These are phyloP conservation scores for Drosophila borealis DNA, from an alignment of 2,888 invertebrate genomes.

Conservation along the genomic window DNA sequence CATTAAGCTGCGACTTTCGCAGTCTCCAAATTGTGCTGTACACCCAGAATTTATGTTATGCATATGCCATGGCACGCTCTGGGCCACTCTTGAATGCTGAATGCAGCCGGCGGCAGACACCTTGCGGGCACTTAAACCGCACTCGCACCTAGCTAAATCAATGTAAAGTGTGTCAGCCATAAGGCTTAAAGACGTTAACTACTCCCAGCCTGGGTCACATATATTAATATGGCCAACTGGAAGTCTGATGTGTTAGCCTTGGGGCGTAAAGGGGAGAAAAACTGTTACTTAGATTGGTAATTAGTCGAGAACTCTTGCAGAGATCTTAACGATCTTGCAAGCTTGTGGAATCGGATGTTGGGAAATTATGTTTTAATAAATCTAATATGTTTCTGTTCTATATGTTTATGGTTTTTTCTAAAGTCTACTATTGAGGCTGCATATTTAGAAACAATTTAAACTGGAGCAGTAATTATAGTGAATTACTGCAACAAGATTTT, in stretches of 20 bases:
- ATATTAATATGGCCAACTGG: conserved; percentile 13
- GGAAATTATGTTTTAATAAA: neutral
- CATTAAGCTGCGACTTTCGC: conserved; percentile 48
- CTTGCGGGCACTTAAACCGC: conserved; percentile 46
- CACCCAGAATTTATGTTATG: conserved; percentile 47
- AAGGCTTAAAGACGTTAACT: conserved; percentile 23
- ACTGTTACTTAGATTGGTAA: neutral
- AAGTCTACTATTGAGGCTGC: too few species aligned
- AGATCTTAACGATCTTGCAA: neutral
- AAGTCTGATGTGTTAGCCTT: conserved; percentile 11
- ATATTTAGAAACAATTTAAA: too few species aligned
- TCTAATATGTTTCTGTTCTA: too few species aligned
- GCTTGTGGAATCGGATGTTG: neutral
- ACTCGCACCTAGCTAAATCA: conserved; percentile 38
- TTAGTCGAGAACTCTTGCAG: conserved; percentile 4
- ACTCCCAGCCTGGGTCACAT: conserved; percentile 26
- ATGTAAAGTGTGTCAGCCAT: conserved; percentile 65
- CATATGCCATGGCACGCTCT: conserved; percentile 63
- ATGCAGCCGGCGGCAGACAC: conserved; percentile 27
- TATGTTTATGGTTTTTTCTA: too few species aligned
- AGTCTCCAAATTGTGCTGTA: conserved; percentile 55
- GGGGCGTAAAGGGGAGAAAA: neutral
- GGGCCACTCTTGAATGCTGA: conserved; percentile 42
- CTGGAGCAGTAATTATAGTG: too few species aligned
- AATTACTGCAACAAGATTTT: too few species aligned